Percentiles rank a stretch among this genome's conserved stretches.
phyloP scores from a whole-genome alignment of 2,888 invertebrate species.

The Minunthozetes semirufus region DNA sequence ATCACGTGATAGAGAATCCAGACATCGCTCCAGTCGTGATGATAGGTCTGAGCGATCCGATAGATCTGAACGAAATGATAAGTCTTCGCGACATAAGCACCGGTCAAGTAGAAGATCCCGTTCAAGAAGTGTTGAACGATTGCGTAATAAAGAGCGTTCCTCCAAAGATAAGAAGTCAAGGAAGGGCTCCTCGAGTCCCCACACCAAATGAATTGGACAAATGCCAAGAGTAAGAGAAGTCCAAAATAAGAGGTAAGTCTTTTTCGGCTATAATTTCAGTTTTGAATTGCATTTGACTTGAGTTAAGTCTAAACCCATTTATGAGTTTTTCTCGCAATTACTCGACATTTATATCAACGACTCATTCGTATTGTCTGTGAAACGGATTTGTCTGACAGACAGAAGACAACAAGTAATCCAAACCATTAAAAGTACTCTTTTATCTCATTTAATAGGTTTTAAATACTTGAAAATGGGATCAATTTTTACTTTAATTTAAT shows the following conservation, averaged over 20 bases:
- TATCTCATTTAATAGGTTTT: background rate
- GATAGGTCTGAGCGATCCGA: background rate
- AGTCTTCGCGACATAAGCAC: background rate
- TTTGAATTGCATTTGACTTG: background rate
- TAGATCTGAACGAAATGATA: background rate
- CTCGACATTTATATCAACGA: background rate
- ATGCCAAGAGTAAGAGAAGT: slow-evolving; percentile 11
- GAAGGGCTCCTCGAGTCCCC: background rate
- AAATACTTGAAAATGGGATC: background rate
- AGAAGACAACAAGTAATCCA: slow-evolving; percentile 16
- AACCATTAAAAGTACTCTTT: background rate
- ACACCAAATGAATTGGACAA: background rate
- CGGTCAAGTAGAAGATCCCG: background rate
- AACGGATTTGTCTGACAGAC: background rate
- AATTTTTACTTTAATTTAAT: background rate
- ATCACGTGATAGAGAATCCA: background rate
- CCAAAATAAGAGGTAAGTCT: background rate
- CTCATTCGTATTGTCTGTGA: background rate
- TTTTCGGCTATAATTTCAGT: background rate
- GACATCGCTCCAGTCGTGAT: background rate
- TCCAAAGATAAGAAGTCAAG: background rate
- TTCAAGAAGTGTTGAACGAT: background rate
- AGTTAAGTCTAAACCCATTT: background rate
- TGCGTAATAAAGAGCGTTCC: background rate
- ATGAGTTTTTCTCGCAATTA: background rate